Conservation (phyloP, 2,888 invertebrate genomes). For the Amphipyra berbera region DNA sequence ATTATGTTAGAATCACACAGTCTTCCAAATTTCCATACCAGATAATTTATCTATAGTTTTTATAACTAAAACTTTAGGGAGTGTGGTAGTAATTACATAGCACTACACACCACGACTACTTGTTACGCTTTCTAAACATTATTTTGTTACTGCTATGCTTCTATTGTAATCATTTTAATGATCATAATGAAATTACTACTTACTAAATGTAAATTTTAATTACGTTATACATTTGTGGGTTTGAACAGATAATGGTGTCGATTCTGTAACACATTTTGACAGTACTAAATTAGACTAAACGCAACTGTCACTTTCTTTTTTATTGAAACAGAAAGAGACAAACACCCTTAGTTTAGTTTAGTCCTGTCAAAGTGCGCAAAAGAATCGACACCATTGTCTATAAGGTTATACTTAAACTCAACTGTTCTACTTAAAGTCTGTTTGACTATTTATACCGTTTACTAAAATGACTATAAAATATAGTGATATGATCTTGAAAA, state of each 20-base stretch:
- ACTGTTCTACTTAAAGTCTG: not conserved
- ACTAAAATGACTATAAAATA: not conserved
- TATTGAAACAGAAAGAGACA: too few relatives aligned
- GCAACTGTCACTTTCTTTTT: too few relatives aligned
- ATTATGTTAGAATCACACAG: too few relatives aligned
- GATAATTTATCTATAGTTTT: constrained; percentile 2
- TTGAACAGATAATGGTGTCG: constrained; percentile 31
- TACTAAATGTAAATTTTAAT: constrained; percentile 59
- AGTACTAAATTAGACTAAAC: too few relatives aligned
- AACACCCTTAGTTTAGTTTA: too few relatives aligned
- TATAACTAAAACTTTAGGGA: not conserved
- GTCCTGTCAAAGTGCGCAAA: too few relatives aligned
- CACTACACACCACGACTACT: constrained; percentile 15
- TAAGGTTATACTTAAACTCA: constrained; percentile 17
- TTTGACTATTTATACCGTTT: constrained; percentile 8
- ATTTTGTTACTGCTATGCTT: constrained; percentile 70
- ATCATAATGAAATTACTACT: constrained; percentile 67
- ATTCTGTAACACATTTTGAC: too few relatives aligned
- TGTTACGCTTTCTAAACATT: constrained; percentile 83
- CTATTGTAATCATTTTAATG: constrained; percentile 68
- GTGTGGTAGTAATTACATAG: constrained; percentile 49
- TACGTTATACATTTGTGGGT: constrained; percentile 40
- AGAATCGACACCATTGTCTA: too few relatives aligned
- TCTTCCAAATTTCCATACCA: not conserved
- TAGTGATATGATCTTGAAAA: constrained; percentile 6